Base-by-base conservation (phyloP, 2,113 vertebrate genomes). In the Mustelus asterias region DNA sequence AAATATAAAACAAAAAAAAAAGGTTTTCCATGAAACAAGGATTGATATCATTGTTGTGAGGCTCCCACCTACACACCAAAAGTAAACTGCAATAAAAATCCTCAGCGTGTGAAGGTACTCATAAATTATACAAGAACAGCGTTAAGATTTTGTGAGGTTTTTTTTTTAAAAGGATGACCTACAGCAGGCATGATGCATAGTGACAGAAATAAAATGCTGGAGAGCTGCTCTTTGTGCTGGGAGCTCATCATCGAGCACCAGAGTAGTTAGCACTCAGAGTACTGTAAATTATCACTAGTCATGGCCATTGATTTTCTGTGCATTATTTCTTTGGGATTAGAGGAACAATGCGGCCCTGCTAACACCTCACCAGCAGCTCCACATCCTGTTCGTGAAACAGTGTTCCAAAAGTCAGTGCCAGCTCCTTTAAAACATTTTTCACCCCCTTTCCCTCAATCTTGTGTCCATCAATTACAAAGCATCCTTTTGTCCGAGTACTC, bases 41-140 rank as follows among this genome's bases (percentile, higher is more conserved):
- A 93, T 37, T 93, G 89, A 93, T 93, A 65, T 93, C 60, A 93
- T 63, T 37, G 89, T n/a, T 20, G 16, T 93, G 89, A 37, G 48
- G 18, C 60, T 93, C 89, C 60, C 89, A 93, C 60, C 89, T 65
- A 93, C 60, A 93, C 89, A 92, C 98, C 41, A 93, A 93, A 90
- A 96, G 96, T 85, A 88, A 96, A 48, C 86, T 58, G 88, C 97
- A 98, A 97, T 97, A 97, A 97, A 98, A 98, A 97, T 97, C 97
- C 97, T 98, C 98, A 98, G 97, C 98, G 97, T 70, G 97, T 97
- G 97, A 98, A 98, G 97, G 97, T 97, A 96, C 97, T 97, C 97
- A 98, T 98, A 98, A 98, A 98, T 98, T 98, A 98, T 97, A 97
- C 92, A 97, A 97, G 97, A 98, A 98, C 97, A 97, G 97, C 97